phyloP scores from a whole-genome alignment of 37 sponge, comb jelly and placozoan genomes.

The Theonella swinhoei region DNA sequence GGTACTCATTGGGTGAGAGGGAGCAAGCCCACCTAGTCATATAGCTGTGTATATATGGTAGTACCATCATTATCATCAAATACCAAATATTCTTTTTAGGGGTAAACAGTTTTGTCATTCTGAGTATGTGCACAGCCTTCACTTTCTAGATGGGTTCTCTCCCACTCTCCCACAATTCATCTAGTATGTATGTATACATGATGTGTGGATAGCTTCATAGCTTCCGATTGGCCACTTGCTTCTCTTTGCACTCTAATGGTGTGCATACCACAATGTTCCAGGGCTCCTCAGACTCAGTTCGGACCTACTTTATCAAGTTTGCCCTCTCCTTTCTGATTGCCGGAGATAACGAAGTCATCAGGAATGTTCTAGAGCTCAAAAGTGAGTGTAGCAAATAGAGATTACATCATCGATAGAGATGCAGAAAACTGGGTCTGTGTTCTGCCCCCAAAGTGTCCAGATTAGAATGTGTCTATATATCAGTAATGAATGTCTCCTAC shows the following conservation, averaged over 20 bases:
- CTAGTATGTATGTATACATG: background rate
- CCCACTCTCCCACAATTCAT: too few species aligned
- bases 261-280: too few species aligned
- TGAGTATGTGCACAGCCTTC: background rate
- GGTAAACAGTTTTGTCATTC: background rate
- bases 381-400: constrained; percentile 29
- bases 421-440: background rate
- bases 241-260: too few species aligned
- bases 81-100: background rate
- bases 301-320: constrained; percentile 66
- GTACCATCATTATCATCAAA: too few species aligned
- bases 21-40: too few species aligned
- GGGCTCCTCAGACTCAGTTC: constrained; percentile 38
- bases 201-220: background rate
- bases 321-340: constrained; percentile 66
- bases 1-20: background rate
- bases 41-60: too few species aligned
- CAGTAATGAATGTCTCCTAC: background rate
- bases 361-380: constrained; percentile 46
- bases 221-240: background rate
- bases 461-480: background rate
- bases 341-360: constrained; percentile 47
- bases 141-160: too few species aligned
- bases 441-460: background rate
- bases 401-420: background rate